Evolutionary conservation across 92 coral and sea anemone species (phyloP).

Genomic region (Palythoa heliodiscus): DNA sequence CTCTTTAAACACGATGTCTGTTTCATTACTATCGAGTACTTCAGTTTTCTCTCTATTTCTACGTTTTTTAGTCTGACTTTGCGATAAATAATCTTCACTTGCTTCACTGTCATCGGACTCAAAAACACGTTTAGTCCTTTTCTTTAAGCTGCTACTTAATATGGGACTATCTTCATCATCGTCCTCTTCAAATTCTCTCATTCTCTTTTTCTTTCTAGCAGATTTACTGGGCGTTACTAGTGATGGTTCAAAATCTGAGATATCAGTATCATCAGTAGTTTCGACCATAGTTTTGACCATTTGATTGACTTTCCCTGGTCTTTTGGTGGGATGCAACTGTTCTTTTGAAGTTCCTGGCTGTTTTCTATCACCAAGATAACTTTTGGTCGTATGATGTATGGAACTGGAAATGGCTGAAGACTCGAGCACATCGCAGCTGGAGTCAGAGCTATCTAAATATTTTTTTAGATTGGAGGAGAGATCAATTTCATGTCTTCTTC

Average conservation of each 20-base stretch:
- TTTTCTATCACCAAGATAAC: neutral
- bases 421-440: too few relatives aligned
- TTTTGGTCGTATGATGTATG: neutral
- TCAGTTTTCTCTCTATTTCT: neutral
- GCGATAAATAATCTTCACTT: neutral
- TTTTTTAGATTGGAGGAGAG: neutral
- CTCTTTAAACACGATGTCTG: neutral
- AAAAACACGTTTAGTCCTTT: neutral
- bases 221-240: constrained; percentile 20
- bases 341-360: neutral
- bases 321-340: neutral
- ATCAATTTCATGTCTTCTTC: neutral
- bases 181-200: neutral
- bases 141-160: neutral
- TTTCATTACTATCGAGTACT: neutral
- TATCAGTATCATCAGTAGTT: constrained; percentile 2
- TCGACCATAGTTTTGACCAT: neutral
- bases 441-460: neutral
- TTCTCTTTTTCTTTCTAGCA: constrained; percentile 19
- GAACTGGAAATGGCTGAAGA: neutral
- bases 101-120: constrained; percentile 17
- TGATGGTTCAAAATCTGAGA: constrained; percentile 14
- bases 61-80: neutral
- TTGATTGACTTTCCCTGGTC: neutral
- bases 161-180: neutral